phyloP scores from a whole-genome alignment of 2,797 vertebrate genomes.

The Artibeus lituratus region DNA sequence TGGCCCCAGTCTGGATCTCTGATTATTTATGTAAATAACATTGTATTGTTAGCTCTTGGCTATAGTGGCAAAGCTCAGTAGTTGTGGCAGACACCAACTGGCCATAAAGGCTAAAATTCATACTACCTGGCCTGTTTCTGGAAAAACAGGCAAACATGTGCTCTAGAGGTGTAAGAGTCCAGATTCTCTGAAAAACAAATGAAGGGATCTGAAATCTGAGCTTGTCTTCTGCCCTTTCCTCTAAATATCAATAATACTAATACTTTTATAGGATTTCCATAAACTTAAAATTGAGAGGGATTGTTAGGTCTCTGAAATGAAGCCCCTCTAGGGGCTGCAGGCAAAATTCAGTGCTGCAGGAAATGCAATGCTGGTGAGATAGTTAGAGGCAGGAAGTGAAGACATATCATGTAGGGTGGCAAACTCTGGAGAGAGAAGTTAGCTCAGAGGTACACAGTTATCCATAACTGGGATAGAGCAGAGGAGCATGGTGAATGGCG shows the following conservation, averaged over 20 bases:
- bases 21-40: background rate
- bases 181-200: background rate
- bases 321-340: background rate
- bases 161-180: background rate
- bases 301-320: constrained; percentile 19
- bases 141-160: background rate
- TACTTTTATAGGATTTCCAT: constrained; percentile 24
- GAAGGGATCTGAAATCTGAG: background rate
- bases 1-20: background rate
- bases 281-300: background rate
- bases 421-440: background rate
- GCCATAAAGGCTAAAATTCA: background rate
- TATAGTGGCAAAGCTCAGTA: background rate
- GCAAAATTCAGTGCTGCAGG: constrained; percentile 32
- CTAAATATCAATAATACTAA: background rate
- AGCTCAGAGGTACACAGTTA: background rate
- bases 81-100: background rate
- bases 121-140: background rate
- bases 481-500: background rate
- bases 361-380: background rate
- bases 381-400: constrained; percentile 49
- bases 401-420: background rate
- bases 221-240: background rate
- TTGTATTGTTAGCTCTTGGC: background rate
- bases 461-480: background rate